Conservation (phyloP, 2,113 vertebrate genomes). For the Heterochromis multidens region DNA sequence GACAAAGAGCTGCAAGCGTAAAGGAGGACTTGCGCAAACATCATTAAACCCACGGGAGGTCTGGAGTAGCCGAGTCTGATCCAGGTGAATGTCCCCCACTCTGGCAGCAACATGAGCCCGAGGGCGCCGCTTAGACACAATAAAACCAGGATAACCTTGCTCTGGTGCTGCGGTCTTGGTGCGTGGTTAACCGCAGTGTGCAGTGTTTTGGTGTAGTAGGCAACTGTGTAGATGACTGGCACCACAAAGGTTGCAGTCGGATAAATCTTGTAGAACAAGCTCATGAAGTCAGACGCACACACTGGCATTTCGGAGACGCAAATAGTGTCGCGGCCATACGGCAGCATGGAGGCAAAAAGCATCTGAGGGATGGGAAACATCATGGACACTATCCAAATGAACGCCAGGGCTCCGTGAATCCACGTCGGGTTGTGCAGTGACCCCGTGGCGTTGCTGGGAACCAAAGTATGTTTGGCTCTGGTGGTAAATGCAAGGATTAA, state of each 20-base stretch:
- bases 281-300: slow-evolving; percentile 74
- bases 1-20: slow-evolving; percentile 73
- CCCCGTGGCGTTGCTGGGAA: slow-evolving; percentile 11
- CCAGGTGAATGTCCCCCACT: slow-evolving; percentile 80
- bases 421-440: slow-evolving; percentile 38
- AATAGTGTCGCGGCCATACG: slow-evolving; percentile 8
- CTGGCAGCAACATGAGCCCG: slow-evolving; percentile 75
- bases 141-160: slow-evolving; percentile 66
- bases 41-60: slow-evolving; percentile 65
- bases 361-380: slow-evolving; percentile 74
- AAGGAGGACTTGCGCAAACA: slow-evolving; percentile 69
- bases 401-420: slow-evolving; percentile 52
- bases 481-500: slow-evolving; percentile 73
- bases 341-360: slow-evolving; percentile 66
- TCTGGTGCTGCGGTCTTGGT: slow-evolving; percentile 46
- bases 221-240: slow-evolving; percentile 67
- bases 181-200: slow-evolving; percentile 58
- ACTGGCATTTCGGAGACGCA: slow-evolving; percentile 65
- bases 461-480: slow-evolving; percentile 63
- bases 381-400: slow-evolving; percentile 62
- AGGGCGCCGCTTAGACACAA: slow-evolving; percentile 71
- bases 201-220: slow-evolving; percentile 70
- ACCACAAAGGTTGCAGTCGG: slow-evolving; percentile 61
- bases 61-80: slow-evolving; percentile 56
- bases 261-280: slow-evolving; percentile 75